These are phyloP conservation scores for Elysia crispata DNA, from an alignment of 2,888 invertebrate genomes.

Conservation along the genomic window DNA sequence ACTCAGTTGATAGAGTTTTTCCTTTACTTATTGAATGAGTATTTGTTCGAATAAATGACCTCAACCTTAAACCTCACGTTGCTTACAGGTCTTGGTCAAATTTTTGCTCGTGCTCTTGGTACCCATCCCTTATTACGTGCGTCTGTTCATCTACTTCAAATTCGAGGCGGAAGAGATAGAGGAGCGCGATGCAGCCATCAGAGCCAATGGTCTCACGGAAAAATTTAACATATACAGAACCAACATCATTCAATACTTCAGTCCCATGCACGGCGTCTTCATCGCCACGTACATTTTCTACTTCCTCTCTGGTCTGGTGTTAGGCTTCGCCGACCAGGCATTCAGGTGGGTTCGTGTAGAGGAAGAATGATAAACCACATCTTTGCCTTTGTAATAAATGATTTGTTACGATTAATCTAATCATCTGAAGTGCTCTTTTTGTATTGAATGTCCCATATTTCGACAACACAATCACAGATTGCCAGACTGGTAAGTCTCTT, in stretches of 20 bases:
- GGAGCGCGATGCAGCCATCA: constrained; percentile 56
- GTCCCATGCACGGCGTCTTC: constrained; percentile 72
- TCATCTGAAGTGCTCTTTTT: no score
- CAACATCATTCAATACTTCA: constrained; percentile 70
- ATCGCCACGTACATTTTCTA: constrained; percentile 70
- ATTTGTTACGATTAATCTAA: no score
- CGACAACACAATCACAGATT: no score
- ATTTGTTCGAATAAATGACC: no score
- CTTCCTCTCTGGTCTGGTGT: constrained; percentile 63
- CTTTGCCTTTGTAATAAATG: no score
- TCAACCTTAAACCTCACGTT: no score
- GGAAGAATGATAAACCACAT: no score
- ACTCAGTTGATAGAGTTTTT: no score
- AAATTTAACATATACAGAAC: constrained; percentile 65
- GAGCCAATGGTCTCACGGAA: constrained; percentile 55
- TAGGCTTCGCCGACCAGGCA: constrained; percentile 62
- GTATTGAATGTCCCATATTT: no score
- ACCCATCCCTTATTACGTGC: constrained; percentile 72
- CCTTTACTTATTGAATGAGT: no score
- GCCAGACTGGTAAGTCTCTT: no score
- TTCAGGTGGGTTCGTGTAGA: constrained; percentile 37
- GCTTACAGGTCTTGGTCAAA: constrained; percentile 58
- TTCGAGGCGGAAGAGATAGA: constrained; percentile 71
- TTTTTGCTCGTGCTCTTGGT: constrained; percentile 65
- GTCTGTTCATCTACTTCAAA: constrained; percentile 70